Percentiles rank a stretch among this genome's conserved stretches.
These are phyloP conservation scores for Notothenia coriiceps DNA, from an alignment of 2,113 vertebrate species.

Conservation along the genomic window DNA sequence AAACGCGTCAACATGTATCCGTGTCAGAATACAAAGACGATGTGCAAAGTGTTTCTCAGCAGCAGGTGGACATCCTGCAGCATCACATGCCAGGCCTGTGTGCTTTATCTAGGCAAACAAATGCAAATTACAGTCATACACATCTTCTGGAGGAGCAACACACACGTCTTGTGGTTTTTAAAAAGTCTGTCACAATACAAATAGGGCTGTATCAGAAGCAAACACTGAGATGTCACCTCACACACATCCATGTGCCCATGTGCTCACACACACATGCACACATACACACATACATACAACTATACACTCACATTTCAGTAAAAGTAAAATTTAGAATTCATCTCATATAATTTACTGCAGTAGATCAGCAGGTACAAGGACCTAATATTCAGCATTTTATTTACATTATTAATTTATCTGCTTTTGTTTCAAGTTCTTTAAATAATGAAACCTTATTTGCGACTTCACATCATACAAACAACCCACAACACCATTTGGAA, in stretches of 20 bases:
- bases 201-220: constrained; percentile 63
- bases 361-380: constrained; percentile 66
- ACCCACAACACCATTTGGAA: constrained; percentile 77
- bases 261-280: constrained; percentile 41
- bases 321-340: constrained; percentile 65
- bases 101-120: constrained; percentile 83
- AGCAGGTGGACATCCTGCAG: constrained; percentile 80
- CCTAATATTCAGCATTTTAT: constrained; percentile 73
- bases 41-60: constrained; percentile 83
- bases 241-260: constrained; percentile 28
- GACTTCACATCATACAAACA: constrained; percentile 81
- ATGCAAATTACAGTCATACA: constrained; percentile 69
- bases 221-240: constrained; percentile 65
- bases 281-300: constrained; percentile 37
- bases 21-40: constrained; percentile 80
- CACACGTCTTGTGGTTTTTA: constrained; percentile 51
- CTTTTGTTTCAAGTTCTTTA: constrained; percentile 64
- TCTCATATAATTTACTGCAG: constrained; percentile 67
- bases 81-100: constrained; percentile 83
- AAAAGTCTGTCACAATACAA: constrained; percentile 78
- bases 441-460: constrained; percentile 77
- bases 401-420: constrained; percentile 77
- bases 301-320: constrained; percentile 63
- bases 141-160: constrained; percentile 50
- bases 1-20: constrained; percentile 74